Percentiles rank a stretch among this genome's conserved stretches.
phyloP scores from a whole-genome alignment of 2,888 invertebrate genomes.

The Aspidiotus rigidus region DNA sequence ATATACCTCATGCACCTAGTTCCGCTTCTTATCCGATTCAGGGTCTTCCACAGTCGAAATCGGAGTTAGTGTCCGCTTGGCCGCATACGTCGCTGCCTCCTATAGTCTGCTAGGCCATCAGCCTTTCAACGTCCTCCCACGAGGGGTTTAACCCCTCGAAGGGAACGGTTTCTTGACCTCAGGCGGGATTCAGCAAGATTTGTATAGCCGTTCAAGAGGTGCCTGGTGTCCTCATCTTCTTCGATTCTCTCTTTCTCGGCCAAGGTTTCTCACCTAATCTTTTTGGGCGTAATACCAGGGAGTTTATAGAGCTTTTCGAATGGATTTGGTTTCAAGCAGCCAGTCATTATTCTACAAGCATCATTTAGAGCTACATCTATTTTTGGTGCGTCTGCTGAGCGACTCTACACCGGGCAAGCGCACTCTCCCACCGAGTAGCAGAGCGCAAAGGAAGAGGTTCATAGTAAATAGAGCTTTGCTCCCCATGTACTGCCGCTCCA shows the following conservation, averaged over 20 bases:
- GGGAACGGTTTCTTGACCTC: neutral
- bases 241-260: neutral
- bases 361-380: neutral
- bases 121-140: too few species aligned
- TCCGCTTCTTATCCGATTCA: too few species aligned
- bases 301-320: neutral
- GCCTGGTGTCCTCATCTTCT: neutral
- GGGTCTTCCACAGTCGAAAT: too few species aligned
- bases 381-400: neutral
- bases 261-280: neutral
- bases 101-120: too few species aligned
- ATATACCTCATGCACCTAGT: too few species aligned
- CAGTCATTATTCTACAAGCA: neutral
- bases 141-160: neutral
- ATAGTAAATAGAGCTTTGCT: too few species aligned
- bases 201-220: neutral
- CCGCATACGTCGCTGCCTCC: too few species aligned
- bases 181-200: too few species aligned
- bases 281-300: neutral
- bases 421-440: neutral
- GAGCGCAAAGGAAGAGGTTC: constrained; percentile 1
- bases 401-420: neutral
- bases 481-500: neutral
- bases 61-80: too few species aligned
- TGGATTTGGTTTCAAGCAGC: neutral